A percentile compares a stretch with the other conserved stretches of the same genome.
These are phyloP conservation scores for Dysidea cf. avara DNA, from an alignment of 37 sponge, comb jelly and placozoan species.

Conservation along the genomic window DNA sequence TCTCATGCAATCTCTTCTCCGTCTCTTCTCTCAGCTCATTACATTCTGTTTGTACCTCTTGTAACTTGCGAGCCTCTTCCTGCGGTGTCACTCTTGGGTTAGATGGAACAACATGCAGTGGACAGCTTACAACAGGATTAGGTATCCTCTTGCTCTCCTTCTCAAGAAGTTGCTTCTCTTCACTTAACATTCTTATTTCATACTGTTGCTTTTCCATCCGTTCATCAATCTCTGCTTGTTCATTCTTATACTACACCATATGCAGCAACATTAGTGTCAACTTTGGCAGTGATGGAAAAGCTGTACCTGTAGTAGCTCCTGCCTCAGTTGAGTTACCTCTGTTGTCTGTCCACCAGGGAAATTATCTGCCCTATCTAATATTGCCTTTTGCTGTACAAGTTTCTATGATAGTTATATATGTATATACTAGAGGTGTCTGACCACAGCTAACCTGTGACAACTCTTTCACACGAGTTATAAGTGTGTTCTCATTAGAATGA, in stretches of 20 bases:
- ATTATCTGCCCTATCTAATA: conserved; percentile 51
- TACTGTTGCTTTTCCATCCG: conserved; percentile 37
- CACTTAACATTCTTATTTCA: conserved; percentile 45
- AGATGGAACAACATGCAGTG: background rate
- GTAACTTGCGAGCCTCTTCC: background rate
- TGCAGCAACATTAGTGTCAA: too few species aligned
- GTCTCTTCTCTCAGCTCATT: conserved; percentile 20
- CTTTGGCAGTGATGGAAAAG: too few species aligned
- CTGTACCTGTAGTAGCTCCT: conserved; percentile 59
- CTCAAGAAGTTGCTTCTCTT: background rate
- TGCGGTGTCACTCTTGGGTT: conserved; percentile 36
- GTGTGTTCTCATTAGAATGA: conserved; percentile 42
- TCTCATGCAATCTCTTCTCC: conserved; percentile 47
- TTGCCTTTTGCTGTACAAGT: conserved; percentile 41
- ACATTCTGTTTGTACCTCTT: conserved; percentile 40
- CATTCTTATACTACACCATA: conserved; percentile 49
- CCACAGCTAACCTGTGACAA: conserved; percentile 38
- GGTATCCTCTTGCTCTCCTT: background rate
- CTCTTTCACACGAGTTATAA: conserved; percentile 46
- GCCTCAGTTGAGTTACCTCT: conserved; percentile 45
- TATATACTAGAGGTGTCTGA: background rate
- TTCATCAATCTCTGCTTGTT: conserved; percentile 54
- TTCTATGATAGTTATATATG: conserved; percentile 2
- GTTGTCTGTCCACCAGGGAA: conserved; percentile 70
- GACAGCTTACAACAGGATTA: background rate